phyloP scores from a whole-genome alignment of 1,140 invertebrate genomes.

The Cephus cinctus region DNA sequence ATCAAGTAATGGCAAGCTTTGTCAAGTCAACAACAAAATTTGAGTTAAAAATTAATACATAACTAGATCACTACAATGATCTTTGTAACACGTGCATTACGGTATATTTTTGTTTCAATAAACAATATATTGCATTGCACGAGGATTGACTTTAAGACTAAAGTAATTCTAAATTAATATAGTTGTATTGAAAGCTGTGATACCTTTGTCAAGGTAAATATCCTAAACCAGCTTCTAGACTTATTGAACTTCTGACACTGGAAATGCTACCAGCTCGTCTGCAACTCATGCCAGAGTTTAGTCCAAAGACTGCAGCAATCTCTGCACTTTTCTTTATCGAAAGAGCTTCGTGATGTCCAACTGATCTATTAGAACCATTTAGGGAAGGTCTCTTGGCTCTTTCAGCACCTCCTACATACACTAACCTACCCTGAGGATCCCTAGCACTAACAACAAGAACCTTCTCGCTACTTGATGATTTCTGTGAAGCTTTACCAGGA shows the following conservation, averaged over 20 bases:
- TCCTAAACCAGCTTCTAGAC: constrained; percentile 50
- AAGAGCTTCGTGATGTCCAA: constrained; percentile 67
- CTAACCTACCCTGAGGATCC: constrained; percentile 57
- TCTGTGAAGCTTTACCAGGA: constrained; percentile 48
- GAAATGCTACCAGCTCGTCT: constrained; percentile 44
- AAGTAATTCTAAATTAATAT: too few relatives aligned
- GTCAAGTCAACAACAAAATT: too few relatives aligned
- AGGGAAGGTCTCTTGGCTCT: constrained; percentile 36
- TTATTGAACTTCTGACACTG: constrained; percentile 47
- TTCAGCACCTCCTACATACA: constrained; percentile 57
- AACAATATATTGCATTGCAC: too few relatives aligned
- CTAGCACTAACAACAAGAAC: constrained; percentile 59
- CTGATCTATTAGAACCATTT: constrained; percentile 29
- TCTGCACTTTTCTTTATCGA: constrained; percentile 86
- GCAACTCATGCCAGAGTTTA: constrained; percentile 30
- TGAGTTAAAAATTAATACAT: too few relatives aligned
- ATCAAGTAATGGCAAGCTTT: too few relatives aligned
- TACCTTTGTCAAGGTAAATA: constrained; percentile 44
- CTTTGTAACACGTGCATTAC: too few relatives aligned
- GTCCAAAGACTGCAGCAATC: constrained; percentile 78
- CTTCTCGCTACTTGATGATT: constrained; percentile 48
- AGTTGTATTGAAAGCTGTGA: neutral
- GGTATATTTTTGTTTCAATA: too few relatives aligned
- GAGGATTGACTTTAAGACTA: too few relatives aligned
- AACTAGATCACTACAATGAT: too few relatives aligned